These are phyloP conservation scores for Eubasilissa splendida DNA, from an alignment of 2,888 invertebrate genomes.

Conservation along the genomic window DNA sequence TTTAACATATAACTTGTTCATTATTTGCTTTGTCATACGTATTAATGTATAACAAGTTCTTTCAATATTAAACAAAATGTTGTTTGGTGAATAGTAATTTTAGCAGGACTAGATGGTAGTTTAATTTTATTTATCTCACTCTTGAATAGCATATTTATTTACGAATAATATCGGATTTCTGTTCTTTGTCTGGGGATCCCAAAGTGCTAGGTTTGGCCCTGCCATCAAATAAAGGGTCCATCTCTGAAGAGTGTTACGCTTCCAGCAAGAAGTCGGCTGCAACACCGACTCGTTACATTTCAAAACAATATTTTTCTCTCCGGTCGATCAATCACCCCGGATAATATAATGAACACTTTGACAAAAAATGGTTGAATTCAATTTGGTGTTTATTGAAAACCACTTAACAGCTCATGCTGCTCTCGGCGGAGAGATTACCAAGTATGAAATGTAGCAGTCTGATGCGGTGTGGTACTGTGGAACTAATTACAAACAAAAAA, in stretches of 20 bases:
- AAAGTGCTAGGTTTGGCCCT: too few species aligned
- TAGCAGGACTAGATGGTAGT: too few species aligned
- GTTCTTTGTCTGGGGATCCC: too few species aligned
- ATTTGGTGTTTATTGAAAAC: conserved; percentile 48
- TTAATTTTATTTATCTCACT: too few species aligned
- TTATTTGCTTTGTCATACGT: too few species aligned
- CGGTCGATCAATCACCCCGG: conserved; percentile 47
- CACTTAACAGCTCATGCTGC: conserved; percentile 34
- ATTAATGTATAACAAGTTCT: too few species aligned
- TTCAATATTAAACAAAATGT: too few species aligned
- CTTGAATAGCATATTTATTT: too few species aligned
- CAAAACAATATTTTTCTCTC: conserved; percentile 34
- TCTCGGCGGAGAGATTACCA: conserved; percentile 1
- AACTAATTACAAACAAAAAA: conserved; percentile 30
- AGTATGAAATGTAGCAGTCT: conserved; percentile 32
- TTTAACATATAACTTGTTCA: too few species aligned
- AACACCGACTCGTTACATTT: conserved; percentile 36
- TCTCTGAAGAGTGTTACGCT: not conserved
- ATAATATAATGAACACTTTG: conserved; percentile 40
- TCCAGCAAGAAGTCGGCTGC: not conserved
- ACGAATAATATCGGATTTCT: too few species aligned
- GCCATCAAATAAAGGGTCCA: not conserved
- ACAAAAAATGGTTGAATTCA: conserved; percentile 45
- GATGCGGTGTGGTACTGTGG: not conserved
- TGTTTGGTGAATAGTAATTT: too few species aligned